Evolutionary conservation across 2,113 vertebrate species (phyloP), one percentile per base, ranked within the genome.

Genomic region (Acrocephalus arundinaceus): DNA sequence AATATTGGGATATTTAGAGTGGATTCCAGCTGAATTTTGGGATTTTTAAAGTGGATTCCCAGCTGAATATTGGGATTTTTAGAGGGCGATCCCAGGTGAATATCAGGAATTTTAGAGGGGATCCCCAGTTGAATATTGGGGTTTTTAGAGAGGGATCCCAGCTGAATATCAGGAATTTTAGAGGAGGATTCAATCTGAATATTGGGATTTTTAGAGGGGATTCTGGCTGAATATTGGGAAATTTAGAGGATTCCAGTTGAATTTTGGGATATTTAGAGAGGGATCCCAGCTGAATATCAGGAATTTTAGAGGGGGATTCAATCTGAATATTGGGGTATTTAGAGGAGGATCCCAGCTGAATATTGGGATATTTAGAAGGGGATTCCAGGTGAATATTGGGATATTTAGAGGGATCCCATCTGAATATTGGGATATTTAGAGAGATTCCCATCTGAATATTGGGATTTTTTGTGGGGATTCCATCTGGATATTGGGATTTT

Each of bases 21-120:
- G 37, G 18, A 31, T 4, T 8, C 0, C 23, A 11, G 16, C 8
- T 27, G 39, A 30, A 11, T 30, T 8, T 0, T 18, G 31, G 49
- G 49, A 30, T 11, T 65, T 35, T 65, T 14, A 6, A 11, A 15
- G 9, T 4, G n/a, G 2, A 0, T 9, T 0, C 5, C 5, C 19
- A 10, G 4, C 28, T 31, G 28, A 61, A 30, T 35, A 11, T 14
- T 7, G 9, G 16, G 23, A 55, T 23, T 14, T 52, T 23, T 23
- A 62, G 13, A 1, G 23, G 35, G n/a, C n/a, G 35, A 35, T 35
- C 35, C 35, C 35, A 35, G 35, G 27, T 52, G 51, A 17, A 52
- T 28, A 52, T 7, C 19, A 28, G 52, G 28, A 54, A 11, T 17
- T 28, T 54, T 49, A 20, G 11, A 1, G 24, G 24, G 8, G n/a